A percentile compares a stretch with the other conserved stretches of the same genome.
These are phyloP conservation scores for Setipinna tenuifilis DNA, from an alignment of 2,797 vertebrate genomes.

Conservation along the genomic window DNA sequence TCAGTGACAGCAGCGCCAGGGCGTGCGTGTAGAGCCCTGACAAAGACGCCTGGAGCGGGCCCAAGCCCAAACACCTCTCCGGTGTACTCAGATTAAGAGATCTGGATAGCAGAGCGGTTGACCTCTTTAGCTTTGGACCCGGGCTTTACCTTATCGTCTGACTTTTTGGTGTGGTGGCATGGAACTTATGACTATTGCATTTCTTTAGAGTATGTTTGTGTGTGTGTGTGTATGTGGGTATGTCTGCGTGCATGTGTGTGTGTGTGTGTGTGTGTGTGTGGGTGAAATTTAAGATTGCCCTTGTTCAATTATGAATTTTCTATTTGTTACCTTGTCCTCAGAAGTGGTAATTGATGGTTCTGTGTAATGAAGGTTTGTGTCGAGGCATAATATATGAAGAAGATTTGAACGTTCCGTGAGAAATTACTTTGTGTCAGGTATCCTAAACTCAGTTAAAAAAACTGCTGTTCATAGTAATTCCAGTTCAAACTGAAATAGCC, in stretches of 20 bases:
- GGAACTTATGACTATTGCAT: no score
- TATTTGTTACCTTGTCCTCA: not conserved
- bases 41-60: slow-evolving; percentile 30
- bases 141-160: not conserved
- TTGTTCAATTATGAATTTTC: not conserved
- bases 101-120: not conserved
- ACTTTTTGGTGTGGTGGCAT: not conserved
- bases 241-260: no score
- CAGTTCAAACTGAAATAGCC: no score
- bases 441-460: no score
- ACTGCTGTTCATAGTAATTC: no score
- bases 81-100: slow-evolving; percentile 43
- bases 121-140: not conserved
- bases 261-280: no score
- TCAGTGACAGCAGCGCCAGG: slow-evolving; percentile 42
- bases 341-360: not conserved
- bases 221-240: no score
- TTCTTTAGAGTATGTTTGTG: no score
- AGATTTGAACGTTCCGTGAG: no score
- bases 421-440: no score
- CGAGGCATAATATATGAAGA: no score
- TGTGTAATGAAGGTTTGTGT: not conserved
- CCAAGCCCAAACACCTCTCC: slow-evolving; percentile 46
- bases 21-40: slow-evolving; percentile 40
- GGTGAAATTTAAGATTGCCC: not conserved